A percentile compares a stretch with the other conserved stretches of the same genome.
Evolutionary conservation across 2,113 vertebrate genomes (phyloP).

Genomic region (Macroglossus sobrinus): DNA sequence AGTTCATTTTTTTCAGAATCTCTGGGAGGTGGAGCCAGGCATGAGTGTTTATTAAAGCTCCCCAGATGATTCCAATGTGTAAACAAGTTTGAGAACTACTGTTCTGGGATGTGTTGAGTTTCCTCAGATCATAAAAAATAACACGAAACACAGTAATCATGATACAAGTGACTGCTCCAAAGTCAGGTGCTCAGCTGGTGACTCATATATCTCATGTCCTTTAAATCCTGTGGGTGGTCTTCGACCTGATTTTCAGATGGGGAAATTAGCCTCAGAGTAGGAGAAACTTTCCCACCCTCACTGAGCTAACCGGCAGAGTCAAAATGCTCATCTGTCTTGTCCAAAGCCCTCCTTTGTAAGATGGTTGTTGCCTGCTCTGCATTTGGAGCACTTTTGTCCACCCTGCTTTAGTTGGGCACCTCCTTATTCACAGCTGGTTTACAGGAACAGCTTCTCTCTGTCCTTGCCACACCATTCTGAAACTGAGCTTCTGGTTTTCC

Average conservation of each 20-base stretch:
- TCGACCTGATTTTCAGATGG: not conserved
- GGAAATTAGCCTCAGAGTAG: not conserved
- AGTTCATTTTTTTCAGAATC: not conserved
- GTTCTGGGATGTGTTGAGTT: not conserved
- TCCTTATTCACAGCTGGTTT: not conserved
- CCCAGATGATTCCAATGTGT: not conserved
- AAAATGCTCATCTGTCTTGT: fast-evolving
- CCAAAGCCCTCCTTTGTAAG: not conserved
- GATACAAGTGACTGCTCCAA: not conserved
- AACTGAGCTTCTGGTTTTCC: not conserved
- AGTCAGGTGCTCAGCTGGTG: not conserved
- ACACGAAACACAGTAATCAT: fast-evolving
- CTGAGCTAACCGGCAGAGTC: not conserved
- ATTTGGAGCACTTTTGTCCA: fast-evolving
- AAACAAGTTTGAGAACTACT: not conserved
- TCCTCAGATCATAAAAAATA: not conserved
- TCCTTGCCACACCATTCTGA: fast-evolving
- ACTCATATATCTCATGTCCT: not conserved
- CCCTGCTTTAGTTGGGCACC: not conserved
- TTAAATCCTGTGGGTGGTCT: not conserved
- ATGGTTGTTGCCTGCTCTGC: fast-evolving
- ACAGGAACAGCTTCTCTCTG: not conserved
- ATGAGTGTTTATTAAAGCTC: not conserved
- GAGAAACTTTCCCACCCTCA: not conserved
- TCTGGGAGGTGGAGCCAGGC: not conserved